Evolutionary conservation across 2,797 vertebrate genomes (phyloP), one percentile per base, ranked within the genome.

Genomic region (Sparidentex hasta): DNA sequence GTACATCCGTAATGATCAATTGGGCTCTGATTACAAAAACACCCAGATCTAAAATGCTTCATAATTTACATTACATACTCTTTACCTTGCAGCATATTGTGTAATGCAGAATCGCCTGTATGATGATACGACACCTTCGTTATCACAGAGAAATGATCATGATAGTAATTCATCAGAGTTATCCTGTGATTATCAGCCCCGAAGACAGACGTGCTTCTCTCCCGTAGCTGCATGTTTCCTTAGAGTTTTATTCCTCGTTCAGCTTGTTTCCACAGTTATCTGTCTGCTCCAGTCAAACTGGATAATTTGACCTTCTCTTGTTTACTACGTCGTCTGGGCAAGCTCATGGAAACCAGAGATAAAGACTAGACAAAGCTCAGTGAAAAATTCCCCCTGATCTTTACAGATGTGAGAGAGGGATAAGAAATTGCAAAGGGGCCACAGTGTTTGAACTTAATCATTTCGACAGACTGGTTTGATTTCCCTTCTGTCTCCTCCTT

Each of bases 381-480:
- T 48, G 58, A 75, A 82, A 78, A 73, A 41, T 20, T 74, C 70
- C 55, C 47, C 29, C 65, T 77, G 46, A 79, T 85, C 76, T 78
- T 82, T 71, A 57, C 57, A 76, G 76, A 74, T 78, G 62, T 69
- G 64, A 81, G 29, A 21, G 16, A 41, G 44, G 69, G 51, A 51
- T 61, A 25, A 59, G 68, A 83, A 82, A 80, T 76, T 64, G 38
- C 78, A 59, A 47, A 64, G 69, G 50, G 55, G 76, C 21, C 11
- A 17, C 29, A 27, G 38, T 65, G 66, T 85, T 87, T 83, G 61
- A 86, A 74, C 57, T 68, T 74, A 66, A 81, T 90, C 7, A 78
- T 80, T 68, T 65, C 0, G 3, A 43, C 65, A 74, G 72, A 51
- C 33, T 38, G 17, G 80, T 84, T 81, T 88, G 74, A 83, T 82